These are phyloP conservation scores for Catharus bicknelli DNA, from an alignment of 2,113 vertebrate genomes.

Conservation along the genomic window DNA sequence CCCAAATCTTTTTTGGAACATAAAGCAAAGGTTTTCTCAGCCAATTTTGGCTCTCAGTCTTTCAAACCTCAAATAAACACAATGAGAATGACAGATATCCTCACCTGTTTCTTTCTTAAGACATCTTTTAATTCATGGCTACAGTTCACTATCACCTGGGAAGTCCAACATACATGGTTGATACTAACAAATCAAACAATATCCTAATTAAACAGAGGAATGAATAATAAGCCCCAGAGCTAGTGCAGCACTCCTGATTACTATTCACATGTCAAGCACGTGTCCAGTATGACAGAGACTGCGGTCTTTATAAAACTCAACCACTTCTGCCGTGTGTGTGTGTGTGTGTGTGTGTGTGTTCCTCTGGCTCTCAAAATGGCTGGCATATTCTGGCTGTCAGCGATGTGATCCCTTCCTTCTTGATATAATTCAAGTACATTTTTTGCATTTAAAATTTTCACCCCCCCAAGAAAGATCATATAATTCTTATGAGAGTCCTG, in stretches of 20 bases:
- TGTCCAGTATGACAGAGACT: constrained; percentile 47
- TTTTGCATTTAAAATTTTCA: constrained; percentile 1
- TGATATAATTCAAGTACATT: constrained; percentile 31
- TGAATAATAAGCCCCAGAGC: neutral
- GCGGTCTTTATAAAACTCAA: neutral
- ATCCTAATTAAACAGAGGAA: constrained; percentile 13
- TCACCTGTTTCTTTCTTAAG: neutral
- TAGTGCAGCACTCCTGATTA: constrained; percentile 13
- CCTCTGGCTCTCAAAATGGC: constrained; percentile 53
- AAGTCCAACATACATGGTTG: neutral
- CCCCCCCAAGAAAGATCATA: neutral
- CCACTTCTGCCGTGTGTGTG: neutral
- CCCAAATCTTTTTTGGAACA: neutral
- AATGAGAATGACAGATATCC: neutral
- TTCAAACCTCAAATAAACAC: neutral
- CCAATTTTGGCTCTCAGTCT: neutral
- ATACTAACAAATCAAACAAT: neutral
- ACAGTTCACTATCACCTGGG: neutral
- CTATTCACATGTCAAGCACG: constrained; percentile 31
- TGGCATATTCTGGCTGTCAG: constrained; percentile 18
- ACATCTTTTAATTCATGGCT: neutral
- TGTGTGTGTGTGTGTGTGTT: neutral
- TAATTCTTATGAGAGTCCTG: neutral
- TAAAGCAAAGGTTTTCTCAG: neutral
- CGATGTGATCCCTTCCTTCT: neutral